Base-by-base conservation (phyloP, 2,888 invertebrate species). In the Andrena bucephala region DNA sequence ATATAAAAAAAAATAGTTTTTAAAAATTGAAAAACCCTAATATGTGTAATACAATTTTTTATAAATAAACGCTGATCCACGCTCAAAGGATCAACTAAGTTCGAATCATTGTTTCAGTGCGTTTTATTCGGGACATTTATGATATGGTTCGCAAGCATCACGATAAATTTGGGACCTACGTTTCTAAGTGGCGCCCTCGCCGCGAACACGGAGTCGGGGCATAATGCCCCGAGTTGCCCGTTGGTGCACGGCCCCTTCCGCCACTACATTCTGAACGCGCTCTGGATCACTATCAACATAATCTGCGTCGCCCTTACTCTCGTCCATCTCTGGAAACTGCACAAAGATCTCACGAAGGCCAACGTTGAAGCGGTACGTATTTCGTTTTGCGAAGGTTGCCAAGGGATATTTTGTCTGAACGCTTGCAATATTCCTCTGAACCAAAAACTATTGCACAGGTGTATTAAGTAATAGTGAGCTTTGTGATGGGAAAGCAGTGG, bases 131-230 rank as follows among this genome's bases (percentile, higher is more conserved):
- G 98, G 84, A 96, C 98, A 71, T 97, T 97, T 94, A 98, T 98
- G 96, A 98, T 98, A 92, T 98, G 98, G 98, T 98, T 98, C 94
- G 97, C 98, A 72, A 97, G 97, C 86, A 97, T 98, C 93, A 97
- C 98, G 70, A 97, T 98, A 94, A 98, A 98, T 95, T 96, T 98
- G 89, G 98, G 98, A 33, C 98, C 98, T 42, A 97, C 97, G 50
- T 97, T 98, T 94, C 95, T 98, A 91, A 97, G 96, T 92, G 97
- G 97, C 68, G 97, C 97, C 60, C 94, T 97, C 85, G 97, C 97
- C 13, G 97, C 97, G 78, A 97, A 97, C 91, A 96, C 97, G 5
- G 97, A 97, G 83, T 96, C 96, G 82, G 95, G 96, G 20, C 97
- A 97, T 89, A 96, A 97, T 90, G 96, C 97, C 0, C 97, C 98